Evolutionary conservation across 2,113 vertebrate species (phyloP).

Genomic region (Chaenogobius annularis): DNA sequence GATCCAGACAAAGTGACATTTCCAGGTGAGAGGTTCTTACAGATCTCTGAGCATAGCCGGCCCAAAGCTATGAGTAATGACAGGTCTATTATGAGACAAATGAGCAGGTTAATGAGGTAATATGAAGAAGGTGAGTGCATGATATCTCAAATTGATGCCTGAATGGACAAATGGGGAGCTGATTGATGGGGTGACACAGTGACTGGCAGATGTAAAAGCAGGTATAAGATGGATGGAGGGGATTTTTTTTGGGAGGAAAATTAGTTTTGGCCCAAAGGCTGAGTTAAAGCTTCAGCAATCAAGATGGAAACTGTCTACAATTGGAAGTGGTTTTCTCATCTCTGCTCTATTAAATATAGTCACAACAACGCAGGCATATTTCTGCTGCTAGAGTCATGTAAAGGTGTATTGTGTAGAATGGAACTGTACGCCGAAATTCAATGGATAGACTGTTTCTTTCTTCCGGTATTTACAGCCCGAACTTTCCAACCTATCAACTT

Average conservation of each 20-base stretch:
- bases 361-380: neutral
- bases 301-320: neutral
- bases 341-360: neutral
- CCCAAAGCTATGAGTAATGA: slow-evolving; percentile 19
- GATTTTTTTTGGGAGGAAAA: neutral
- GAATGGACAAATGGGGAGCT: slow-evolving; percentile 28
- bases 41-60: neutral
- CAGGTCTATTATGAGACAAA: slow-evolving; percentile 23
- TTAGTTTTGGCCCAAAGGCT: slow-evolving; percentile 8
- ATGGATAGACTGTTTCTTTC: neutral
- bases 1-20: neutral
- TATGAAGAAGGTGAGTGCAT: slow-evolving; percentile 33
- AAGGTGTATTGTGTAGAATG: neutral
- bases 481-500: neutral
- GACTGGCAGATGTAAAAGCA: slow-evolving; percentile 38
- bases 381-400: neutral
- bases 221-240: slow-evolving; percentile 37
- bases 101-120: slow-evolving; percentile 43
- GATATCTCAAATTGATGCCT: slow-evolving; percentile 33
- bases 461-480: neutral
- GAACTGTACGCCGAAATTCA: neutral
- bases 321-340: neutral
- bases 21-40: neutral
- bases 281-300: slow-evolving; percentile 4
- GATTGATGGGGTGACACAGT: slow-evolving; percentile 49